Evolutionary conservation across 2,888 invertebrate genomes (phyloP), one percentile per base, ranked within the genome.

Genomic region (Ramazzottius varieornatus): DNA sequence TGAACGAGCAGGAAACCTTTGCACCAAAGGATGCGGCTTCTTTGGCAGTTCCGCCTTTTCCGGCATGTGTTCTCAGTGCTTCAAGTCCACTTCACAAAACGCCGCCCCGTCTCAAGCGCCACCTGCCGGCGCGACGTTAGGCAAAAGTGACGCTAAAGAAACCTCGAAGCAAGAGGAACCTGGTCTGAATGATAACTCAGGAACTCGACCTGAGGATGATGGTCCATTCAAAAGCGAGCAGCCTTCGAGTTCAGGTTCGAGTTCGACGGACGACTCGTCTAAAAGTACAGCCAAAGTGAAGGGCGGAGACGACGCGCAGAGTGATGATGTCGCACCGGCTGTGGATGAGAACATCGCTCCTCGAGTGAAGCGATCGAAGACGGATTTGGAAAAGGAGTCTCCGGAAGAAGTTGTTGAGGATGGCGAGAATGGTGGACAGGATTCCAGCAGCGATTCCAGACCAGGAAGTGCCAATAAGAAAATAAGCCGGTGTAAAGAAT

Each of bases 401-500:
- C 8, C 40, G 20, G 40, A 8, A 8, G 40, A 8, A 40, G 40
- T 40, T 20, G 40, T 20, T 13, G 40, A 13, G 8, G 40, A 8
- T 20, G 8, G 8, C 40, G n/a, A n/a, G n/a, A n/a, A n/a, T n/a
- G n/a, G n/a, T n/a, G n/a, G n/a, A n/a, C n/a, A n/a, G n/a, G n/a
- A n/a, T n/a, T n/a, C n/a, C n/a, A n/a, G n/a, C n/a, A n/a, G n/a
- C n/a, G n/a, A n/a, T n/a, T n/a, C n/a, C n/a, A n/a, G n/a, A n/a
- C n/a, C n/a, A n/a, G n/a, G n/a, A n/a, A n/a, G n/a, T n/a, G n/a
- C n/a, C n/a, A n/a, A 40, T 8, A 78, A 92, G 83, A 20, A 8
- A 20, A 92, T 93, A 82, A 98, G 94, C 79, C 85, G 96, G 76
- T 98, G 98, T 81, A 86, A 85, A 74, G 84, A 86, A 74, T 98